phyloP scores from a whole-genome alignment of 2,888 invertebrate genomes.

The Drosophila quinaria region DNA sequence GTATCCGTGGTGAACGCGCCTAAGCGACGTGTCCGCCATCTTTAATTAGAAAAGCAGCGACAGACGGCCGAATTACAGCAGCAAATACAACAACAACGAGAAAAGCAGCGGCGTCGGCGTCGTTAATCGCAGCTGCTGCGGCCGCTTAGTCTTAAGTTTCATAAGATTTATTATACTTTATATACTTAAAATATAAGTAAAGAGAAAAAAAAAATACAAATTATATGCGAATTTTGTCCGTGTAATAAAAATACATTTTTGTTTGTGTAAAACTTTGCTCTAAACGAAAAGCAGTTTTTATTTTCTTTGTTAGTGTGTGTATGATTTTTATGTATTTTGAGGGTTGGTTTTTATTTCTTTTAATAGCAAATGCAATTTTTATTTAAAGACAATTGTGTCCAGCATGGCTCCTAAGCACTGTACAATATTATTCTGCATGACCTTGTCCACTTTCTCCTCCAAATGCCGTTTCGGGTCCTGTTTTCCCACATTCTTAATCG shows the following conservation, averaged over 20 bases:
- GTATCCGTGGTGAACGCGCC: slow-evolving; percentile 98
- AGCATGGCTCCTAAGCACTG: slow-evolving; percentile 99
- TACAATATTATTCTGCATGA: slow-evolving; percentile 99
- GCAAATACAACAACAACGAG: slow-evolving; percentile 35
- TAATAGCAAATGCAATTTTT: slow-evolving; percentile 53
- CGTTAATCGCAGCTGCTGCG: slow-evolving; percentile 43
- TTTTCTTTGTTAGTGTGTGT: slow-evolving; percentile 41
- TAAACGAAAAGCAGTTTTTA: slow-evolving; percentile 62
- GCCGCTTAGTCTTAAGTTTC: slow-evolving; percentile 58
- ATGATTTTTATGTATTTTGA: slow-evolving; percentile 27
- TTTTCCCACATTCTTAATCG: slow-evolving; percentile 99
- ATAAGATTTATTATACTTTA: slow-evolving; percentile 49
- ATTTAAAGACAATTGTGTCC: slow-evolving; percentile 96
- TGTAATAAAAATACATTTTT: slow-evolving; percentile 35
- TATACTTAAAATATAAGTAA: slow-evolving; percentile 42
- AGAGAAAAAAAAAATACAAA: slow-evolving; percentile 2
- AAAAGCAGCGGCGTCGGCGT: slow-evolving; percentile 13
- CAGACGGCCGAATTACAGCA: slow-evolving; percentile 21
- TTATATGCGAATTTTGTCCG: slow-evolving; percentile 28
- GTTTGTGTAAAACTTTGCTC: slow-evolving; percentile 60
- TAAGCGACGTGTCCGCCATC: slow-evolving; percentile 86
- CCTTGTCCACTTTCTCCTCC: slow-evolving; percentile 98
- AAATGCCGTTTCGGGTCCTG: slow-evolving; percentile 99
- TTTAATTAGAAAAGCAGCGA: slow-evolving; percentile 66
- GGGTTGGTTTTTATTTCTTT: slow-evolving; percentile 40